Evolutionary conservation across 2,888 invertebrate species (phyloP), one percentile per base, ranked within the genome.

Genomic region (Phania funesta): DNA sequence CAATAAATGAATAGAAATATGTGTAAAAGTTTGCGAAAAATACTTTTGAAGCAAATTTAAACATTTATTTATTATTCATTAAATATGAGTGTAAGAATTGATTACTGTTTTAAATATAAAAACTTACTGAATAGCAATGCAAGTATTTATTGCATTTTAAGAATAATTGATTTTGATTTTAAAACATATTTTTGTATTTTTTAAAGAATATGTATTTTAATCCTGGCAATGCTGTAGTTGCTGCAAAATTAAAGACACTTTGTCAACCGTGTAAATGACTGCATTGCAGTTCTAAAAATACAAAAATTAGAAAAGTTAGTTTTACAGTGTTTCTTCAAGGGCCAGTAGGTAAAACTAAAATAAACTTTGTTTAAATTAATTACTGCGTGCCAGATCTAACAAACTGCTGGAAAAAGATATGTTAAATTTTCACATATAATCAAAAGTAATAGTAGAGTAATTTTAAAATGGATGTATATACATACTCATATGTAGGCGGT

Each of bases 191-290:
- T n/a, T n/a, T n/a, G n/a, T 4, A 8, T 29, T 4, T 29, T 9
- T 29, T 1, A 8, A 8, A 29, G 9, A 29, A 29, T 5, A 5
- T 29, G 3, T 29, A 29, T 29, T 29, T 3, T 6, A 29, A 6
- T 29, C 2, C 9, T 1, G 6, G 6, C 9, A 8, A 8, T 29
- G 6, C 9, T 29, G 4, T 1, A 29, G 4, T 11, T 38, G 13
- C 18, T 67, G 52, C 38, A 52, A 52, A 52, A 9, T 22, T 18
- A 50, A 24, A 24, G 5, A 24, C 35, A 20, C 18, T 46, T 65
- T 67, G 52, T 41, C 38, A 52, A 67, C 38, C 26, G 26, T 67
- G 52, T 67, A 38, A 67, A 52, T 26, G 52, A 48, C 67, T 52
- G 67, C 67, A 67, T 26, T 67, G 67, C 67, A 67, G 67, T 41